Conservation (phyloP, 2,888 invertebrate species). For the Sphecodes monilicornis region DNA sequence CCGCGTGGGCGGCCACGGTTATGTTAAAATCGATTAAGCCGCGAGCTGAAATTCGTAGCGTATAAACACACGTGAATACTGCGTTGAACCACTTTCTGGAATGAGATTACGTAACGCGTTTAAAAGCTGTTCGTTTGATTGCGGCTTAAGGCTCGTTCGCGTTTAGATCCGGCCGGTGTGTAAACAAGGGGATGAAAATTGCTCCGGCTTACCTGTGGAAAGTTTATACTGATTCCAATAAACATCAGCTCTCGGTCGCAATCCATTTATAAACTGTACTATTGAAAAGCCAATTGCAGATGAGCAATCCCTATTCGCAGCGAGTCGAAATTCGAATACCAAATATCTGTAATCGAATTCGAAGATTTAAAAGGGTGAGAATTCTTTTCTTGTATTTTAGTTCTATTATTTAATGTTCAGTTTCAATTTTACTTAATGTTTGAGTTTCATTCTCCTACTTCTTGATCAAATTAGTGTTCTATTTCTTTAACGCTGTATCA, state of each 20-base stretch:
- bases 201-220: not conserved
- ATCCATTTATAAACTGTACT: not conserved
- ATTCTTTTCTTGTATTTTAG: not conserved
- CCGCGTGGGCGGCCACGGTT: conserved; percentile 20
- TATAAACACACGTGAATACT: conserved; percentile 32
- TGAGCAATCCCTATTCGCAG: not conserved
- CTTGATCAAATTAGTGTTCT: not conserved
- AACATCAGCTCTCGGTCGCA: not conserved
- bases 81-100: conserved; percentile 33
- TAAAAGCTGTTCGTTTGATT: conserved; percentile 27
- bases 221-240: conserved; percentile 2
- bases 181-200: conserved; percentile 9
- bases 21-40: conserved; percentile 41
- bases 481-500: not conserved
- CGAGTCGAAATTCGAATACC: not conserved
- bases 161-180: conserved; percentile 4
- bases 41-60: conserved; percentile 34
- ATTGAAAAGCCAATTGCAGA: not conserved
- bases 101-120: conserved; percentile 46
- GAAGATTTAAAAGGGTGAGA: too few species aligned
- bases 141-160: conserved; percentile 10
- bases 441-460: not conserved
- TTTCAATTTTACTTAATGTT: not conserved
- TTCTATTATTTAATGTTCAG: not conserved
- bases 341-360: not conserved